Base-by-base conservation (phyloP, 2,888 invertebrate species). In the Macrosoma leucophasiata region DNA sequence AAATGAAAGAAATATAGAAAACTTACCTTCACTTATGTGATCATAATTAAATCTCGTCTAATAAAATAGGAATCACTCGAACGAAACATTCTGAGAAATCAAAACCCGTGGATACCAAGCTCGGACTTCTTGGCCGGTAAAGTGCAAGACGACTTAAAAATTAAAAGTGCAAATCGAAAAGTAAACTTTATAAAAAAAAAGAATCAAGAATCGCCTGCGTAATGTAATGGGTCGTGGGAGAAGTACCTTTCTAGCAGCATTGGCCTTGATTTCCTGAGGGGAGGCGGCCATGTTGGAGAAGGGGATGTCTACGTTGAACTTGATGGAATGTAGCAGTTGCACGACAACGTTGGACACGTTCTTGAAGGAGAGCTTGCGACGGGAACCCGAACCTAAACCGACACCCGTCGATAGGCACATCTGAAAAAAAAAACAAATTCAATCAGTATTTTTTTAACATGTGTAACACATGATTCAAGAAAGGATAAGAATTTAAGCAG, bases 311-410 rank as follows among this genome's bases (percentile, higher is more conserved):
- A 96, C 95, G 56, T 94, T 95, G 84, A 95, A 96, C 75, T 95
- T 96, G 67, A 96, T 95, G 38, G 94, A 94, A 73, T 96, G 95
- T 48, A 96, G 88, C 33, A 96, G 86, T 66, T 95, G 94, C 52
- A 96, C 93, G 29, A 96, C 95, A 43, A 96, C 95, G 73, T 94
- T 95, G 52, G 94, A 94, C 25, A 96, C 95, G 74, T 95, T 95
- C 81, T 95, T 93, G 87, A 96, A 96, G 46, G 94, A 94, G 43
- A 96, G 87, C 74, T 94, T 95, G 47, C 94, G 87, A 32, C 93
- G 88, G 53, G 91, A 91, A 12, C 88, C 88, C 22, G 88, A 86
- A 26, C 91, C 92, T 44, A 92, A 81, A 6, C 82, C 79, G 29
- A 78, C 69, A 13, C 77, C 74, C n/a, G 73, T 62, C 31, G 84